A percentile compares a stretch with the other conserved stretches of the same genome.
Conservation (phyloP, 2,797 vertebrate genomes). For the Octomys mimax region DNA sequence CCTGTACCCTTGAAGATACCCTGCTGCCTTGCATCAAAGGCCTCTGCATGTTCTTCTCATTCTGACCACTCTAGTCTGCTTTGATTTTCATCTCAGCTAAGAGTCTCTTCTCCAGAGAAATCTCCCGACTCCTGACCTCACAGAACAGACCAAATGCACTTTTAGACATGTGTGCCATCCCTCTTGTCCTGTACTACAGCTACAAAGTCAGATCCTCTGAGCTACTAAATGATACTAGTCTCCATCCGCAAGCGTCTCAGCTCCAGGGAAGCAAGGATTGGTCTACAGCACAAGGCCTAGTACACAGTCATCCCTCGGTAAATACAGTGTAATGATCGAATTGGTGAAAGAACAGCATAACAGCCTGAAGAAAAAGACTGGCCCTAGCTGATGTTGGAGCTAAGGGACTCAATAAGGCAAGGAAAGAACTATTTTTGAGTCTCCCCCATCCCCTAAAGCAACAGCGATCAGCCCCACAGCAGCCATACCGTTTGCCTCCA, state of each 20-base stretch:
- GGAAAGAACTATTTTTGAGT: neutral
- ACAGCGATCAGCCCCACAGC: neutral
- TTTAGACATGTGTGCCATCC: neutral
- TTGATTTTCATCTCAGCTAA: neutral
- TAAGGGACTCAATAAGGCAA: neutral
- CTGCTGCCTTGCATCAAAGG: neutral
- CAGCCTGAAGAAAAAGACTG: neutral
- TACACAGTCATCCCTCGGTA: fast-evolving
- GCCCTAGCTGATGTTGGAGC: neutral
- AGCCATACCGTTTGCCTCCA: slow-evolving; percentile 94
- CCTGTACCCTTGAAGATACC: fast-evolving
- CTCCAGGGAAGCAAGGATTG: neutral
- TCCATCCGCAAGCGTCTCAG: neutral
- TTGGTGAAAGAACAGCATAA: neutral
- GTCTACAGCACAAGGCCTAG: neutral
- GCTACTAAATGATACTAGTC: too few species aligned
- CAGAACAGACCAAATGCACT: neutral
- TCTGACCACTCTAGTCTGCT: neutral
- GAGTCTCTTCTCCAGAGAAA: neutral
- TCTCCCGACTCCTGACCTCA: neutral
- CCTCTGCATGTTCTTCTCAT: neutral
- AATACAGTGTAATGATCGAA: neutral
- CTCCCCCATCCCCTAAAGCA: neutral
- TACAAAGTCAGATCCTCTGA: neutral
- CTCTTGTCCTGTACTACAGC: neutral